A percentile compares a stretch with the other conserved stretches of the same genome.
These are phyloP conservation scores for Picathartes gymnocephalus DNA, from an alignment of 2,113 vertebrate species.

Conservation along the genomic window DNA sequence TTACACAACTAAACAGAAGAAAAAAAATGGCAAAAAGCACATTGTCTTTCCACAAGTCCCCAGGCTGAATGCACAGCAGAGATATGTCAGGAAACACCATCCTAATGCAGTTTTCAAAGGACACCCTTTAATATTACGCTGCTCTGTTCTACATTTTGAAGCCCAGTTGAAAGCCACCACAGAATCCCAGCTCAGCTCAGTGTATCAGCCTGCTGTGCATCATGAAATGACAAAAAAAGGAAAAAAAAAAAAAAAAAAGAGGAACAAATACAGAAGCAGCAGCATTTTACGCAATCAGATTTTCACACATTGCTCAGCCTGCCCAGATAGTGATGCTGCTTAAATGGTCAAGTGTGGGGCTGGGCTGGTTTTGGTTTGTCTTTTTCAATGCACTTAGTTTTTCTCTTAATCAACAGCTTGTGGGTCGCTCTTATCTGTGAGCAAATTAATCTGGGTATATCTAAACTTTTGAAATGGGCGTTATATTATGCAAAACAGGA, in stretches of 20 bases:
- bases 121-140: not conserved
- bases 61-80: not conserved
- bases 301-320: not conserved
- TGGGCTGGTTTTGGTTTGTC: not conserved
- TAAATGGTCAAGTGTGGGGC: not conserved
- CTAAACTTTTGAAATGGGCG: not conserved
- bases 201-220: not conserved
- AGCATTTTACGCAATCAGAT: not conserved
- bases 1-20: not conserved
- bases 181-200: not conserved
- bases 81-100: not conserved
- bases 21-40: not conserved
- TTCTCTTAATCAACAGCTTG: not conserved
- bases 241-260: not conserved
- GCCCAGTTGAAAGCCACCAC: not conserved
- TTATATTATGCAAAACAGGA: not conserved
- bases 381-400: not conserved
- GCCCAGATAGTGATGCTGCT: not conserved
- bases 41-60: not conserved
- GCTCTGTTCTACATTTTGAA: not conserved
- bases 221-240: not conserved
- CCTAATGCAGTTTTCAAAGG: not conserved
- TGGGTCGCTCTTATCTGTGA: not conserved
- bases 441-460: not conserved
- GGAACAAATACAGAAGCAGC: not conserved